Percentiles rank a stretch among this genome's conserved stretches.
Evolutionary conservation across 1,140 invertebrate genomes (phyloP).

Genomic region (Listronotus oregonensis): DNA sequence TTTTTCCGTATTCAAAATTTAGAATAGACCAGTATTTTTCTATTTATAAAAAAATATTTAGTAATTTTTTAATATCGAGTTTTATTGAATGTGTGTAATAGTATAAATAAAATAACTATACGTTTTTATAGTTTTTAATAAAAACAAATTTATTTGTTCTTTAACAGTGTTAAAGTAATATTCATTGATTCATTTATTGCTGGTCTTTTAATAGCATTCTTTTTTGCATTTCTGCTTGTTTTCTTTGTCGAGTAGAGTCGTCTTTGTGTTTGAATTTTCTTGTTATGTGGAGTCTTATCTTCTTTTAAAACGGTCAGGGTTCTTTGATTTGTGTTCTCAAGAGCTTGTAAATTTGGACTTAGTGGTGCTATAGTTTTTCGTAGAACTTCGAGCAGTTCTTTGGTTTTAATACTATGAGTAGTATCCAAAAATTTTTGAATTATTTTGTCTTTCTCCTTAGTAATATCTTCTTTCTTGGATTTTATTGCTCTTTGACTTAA

Average conservation of each 20-base stretch:
- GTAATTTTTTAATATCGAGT: no score
- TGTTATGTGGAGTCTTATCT: not conserved
- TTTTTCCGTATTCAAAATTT: no score
- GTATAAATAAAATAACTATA: no score
- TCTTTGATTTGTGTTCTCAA: constrained; percentile 12
- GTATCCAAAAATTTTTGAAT: constrained; percentile 6
- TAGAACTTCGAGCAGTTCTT: constrained; percentile 8
- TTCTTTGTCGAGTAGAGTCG: no score
- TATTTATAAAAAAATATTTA: no score
- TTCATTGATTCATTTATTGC: not conserved
- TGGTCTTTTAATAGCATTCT: constrained; percentile 5
- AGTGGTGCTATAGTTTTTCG: constrained; percentile 7
- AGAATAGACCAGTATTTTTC: no score
- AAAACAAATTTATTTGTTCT: constrained; percentile 2
- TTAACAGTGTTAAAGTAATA: constrained; percentile 4
- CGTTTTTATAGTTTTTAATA: no score
- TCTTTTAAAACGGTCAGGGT: constrained; percentile 1
- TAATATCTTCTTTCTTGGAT: constrained; percentile 5
- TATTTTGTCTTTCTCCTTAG: not conserved
- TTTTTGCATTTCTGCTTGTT: not conserved
- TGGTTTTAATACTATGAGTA: constrained; percentile 6
- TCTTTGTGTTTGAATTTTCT: no score
- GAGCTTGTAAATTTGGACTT: constrained; percentile 6
- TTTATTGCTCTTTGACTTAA: constrained; percentile 7
- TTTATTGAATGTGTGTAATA: no score